phyloP scores from a whole-genome alignment of 2,888 invertebrate genomes.

The Lycaena phlaeas region DNA sequence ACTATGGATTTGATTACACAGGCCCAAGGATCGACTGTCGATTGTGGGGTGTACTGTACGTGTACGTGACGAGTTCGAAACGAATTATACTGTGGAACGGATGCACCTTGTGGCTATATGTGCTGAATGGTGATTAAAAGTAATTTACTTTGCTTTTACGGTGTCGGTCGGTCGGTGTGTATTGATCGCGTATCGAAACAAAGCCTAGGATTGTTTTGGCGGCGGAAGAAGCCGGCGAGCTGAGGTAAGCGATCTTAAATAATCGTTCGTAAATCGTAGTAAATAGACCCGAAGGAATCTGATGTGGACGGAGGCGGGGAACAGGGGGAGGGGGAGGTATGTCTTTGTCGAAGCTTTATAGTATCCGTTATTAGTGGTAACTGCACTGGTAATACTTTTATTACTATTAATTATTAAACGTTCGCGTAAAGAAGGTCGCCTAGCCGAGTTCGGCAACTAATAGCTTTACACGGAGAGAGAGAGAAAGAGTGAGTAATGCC shows the following conservation, averaged over 20 bases:
- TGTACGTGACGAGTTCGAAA: conserved; percentile 40
- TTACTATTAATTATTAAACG: neutral
- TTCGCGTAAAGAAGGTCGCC: conserved; percentile 6
- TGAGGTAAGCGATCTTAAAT: conserved; percentile 41
- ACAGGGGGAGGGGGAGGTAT: conserved; percentile 23
- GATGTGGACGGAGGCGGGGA: conserved; percentile 21
- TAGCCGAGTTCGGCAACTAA: conserved; percentile 34
- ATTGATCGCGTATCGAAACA: conserved; percentile 62
- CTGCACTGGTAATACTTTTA: neutral
- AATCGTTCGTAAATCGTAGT: conserved; percentile 24
- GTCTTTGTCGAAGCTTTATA: conserved; percentile 21
- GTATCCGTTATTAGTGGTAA: conserved; percentile 2
- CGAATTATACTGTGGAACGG: conserved; percentile 49
- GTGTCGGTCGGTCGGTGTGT: conserved; percentile 53
- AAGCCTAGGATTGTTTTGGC: conserved; percentile 57
- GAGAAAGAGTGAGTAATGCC: conserved; percentile 57
- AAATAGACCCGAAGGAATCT: conserved; percentile 16
- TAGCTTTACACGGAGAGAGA: conserved; percentile 41
- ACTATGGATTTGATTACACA: conserved; percentile 49
- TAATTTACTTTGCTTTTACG: conserved; percentile 66
- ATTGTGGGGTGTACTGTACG: conserved; percentile 49
- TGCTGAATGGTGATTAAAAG: conserved; percentile 68
- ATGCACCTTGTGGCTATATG: conserved; percentile 56
- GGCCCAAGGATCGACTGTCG: conserved; percentile 39
- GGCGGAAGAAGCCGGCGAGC: conserved; percentile 34